A percentile compares a stretch with the other conserved stretches of the same genome.
Conservation (phyloP, 35 echinoderm and acorn worm species). For the Anneissia japonica region DNA sequence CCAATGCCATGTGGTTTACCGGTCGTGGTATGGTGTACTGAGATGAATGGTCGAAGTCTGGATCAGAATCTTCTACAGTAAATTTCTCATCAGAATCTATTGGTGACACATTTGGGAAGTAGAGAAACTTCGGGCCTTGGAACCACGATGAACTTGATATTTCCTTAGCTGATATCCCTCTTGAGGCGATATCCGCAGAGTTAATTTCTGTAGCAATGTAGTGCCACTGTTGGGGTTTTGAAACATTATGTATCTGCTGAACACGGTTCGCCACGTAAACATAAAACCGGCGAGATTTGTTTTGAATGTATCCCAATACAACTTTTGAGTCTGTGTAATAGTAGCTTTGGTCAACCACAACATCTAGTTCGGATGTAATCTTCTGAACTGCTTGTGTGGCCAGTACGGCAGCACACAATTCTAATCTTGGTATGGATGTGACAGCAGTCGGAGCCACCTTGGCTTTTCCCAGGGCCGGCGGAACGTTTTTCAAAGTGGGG, state of each 20-base stretch:
- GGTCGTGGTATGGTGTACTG: background rate
- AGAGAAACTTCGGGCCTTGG: constrained; percentile 53
- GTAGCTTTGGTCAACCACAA: too few relatives aligned
- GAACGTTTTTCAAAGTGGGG: too few relatives aligned
- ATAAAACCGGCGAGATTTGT: constrained; percentile 32
- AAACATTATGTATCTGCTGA: constrained; percentile 30
- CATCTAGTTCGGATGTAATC: too few relatives aligned
- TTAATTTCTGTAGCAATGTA: constrained; percentile 34
- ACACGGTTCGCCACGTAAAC: constrained; percentile 61
- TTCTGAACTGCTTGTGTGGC: too few relatives aligned
- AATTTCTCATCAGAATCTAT: background rate
- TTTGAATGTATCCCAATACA: constrained; percentile 45
- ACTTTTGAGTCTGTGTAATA: constrained; percentile 48
- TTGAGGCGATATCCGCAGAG: constrained; percentile 45
- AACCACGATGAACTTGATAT: constrained; percentile 47
- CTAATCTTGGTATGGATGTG: too few relatives aligned
- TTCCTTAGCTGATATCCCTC: constrained; percentile 39
- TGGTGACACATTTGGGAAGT: constrained; percentile 2
- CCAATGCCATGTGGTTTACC: background rate
- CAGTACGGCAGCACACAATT: too few relatives aligned
- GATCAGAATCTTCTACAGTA: constrained; percentile 10
- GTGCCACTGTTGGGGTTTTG: constrained; percentile 22
- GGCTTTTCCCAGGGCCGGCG: too few relatives aligned
- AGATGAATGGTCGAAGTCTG: constrained; percentile 15
- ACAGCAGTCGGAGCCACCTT: too few relatives aligned